Percentiles rank a stretch among this genome's conserved stretches.
These are phyloP conservation scores for Drosophila ochracea DNA, from an alignment of 2,888 invertebrate species.

Conservation along the genomic window DNA sequence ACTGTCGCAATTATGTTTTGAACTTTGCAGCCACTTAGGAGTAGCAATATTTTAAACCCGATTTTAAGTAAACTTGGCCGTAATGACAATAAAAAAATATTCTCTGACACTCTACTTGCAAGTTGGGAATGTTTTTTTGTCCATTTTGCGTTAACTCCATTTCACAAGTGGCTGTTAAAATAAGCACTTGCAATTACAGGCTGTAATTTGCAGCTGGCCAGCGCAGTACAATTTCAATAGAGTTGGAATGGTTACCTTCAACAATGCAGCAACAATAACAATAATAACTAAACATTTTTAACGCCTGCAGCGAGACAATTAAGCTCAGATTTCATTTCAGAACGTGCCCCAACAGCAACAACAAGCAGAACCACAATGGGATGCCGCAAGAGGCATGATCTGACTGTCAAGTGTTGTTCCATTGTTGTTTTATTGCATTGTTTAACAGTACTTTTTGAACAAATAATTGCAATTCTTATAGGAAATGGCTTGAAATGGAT, in stretches of 20 bases:
- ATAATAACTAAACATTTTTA: constrained; percentile 50
- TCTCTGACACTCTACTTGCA: not conserved
- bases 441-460: constrained; percentile 55
- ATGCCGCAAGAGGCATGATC: constrained; percentile 36
- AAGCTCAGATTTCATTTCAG: constrained; percentile 60
- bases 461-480: constrained; percentile 59
- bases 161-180: constrained; percentile 55
- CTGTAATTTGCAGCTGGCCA: constrained; percentile 37
- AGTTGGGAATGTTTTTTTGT: not conserved
- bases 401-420: constrained; percentile 36
- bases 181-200: constrained; percentile 48
- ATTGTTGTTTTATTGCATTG: constrained; percentile 42
- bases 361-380: constrained; percentile 26
- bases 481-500: constrained; percentile 35
- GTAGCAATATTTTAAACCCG: not conserved
- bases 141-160: constrained; percentile 4
- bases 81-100: constrained; percentile 11
- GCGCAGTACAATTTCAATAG: constrained; percentile 31
- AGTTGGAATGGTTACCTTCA: constrained; percentile 37
- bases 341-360: constrained; percentile 59
- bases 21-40: constrained; percentile 22
- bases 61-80: constrained; percentile 6
- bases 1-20: constrained; percentile 37
- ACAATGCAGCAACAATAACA: constrained; percentile 41
- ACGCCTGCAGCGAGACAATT: constrained; percentile 54